Evolutionary conservation across 2,888 invertebrate genomes (phyloP).

Genomic region (Unio pictorum): DNA sequence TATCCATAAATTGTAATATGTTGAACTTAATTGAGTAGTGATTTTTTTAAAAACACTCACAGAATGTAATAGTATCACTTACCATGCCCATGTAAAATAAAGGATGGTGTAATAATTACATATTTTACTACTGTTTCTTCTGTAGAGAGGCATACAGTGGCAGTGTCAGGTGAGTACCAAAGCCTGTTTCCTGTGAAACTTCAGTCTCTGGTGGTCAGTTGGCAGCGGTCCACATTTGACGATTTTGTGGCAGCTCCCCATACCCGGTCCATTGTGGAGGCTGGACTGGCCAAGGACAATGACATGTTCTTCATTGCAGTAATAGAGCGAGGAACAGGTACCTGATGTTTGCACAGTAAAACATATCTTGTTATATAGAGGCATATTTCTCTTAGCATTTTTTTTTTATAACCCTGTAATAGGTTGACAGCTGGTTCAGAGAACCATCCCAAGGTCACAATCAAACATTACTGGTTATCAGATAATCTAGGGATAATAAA

Average conservation of each 20-base stretch:
- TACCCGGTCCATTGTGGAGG: constrained; percentile 42
- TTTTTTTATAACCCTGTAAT: no score
- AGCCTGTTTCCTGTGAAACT: constrained; percentile 70
- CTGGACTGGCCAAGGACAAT: constrained; percentile 68
- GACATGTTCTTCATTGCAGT: constrained; percentile 80
- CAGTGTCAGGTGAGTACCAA: constrained; percentile 54
- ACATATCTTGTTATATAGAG: not conserved
- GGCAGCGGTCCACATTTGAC: constrained; percentile 81
- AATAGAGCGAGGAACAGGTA: constrained; percentile 83
- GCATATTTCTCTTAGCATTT: not conserved
- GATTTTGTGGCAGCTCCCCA: constrained; percentile 75
- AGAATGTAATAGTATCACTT: no score
- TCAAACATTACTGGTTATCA: no score
- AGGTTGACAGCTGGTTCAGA: no score
- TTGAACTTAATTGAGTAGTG: no score
- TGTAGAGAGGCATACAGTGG: constrained; percentile 62
- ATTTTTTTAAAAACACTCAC: no score
- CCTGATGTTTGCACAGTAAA: constrained; percentile 34
- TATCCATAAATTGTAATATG: no score
- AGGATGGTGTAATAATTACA: not conserved
- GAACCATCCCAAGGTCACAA: no score
- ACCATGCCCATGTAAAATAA: no score
- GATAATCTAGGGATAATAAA: no score
- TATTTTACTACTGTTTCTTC: constrained; percentile 5
- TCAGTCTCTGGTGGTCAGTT: constrained; percentile 76